phyloP scores from a whole-genome alignment of 2,113 vertebrate genomes.

The Emydura subglobosa region DNA sequence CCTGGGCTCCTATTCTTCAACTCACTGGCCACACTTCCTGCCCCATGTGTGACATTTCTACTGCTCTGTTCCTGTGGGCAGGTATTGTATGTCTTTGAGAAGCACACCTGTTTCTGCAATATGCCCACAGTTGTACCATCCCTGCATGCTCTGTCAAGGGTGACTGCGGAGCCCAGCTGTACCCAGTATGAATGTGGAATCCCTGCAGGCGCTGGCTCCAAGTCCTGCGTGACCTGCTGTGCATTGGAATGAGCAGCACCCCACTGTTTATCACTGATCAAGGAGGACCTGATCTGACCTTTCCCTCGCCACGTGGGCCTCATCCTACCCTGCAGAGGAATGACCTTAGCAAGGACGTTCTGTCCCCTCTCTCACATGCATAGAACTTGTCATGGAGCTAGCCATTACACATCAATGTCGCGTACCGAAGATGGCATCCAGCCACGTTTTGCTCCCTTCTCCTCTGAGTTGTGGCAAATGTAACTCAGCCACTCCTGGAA shows the following conservation, averaged over 20 bases:
- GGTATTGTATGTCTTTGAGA: neutral
- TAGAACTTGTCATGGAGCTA: neutral
- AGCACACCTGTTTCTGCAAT: neutral
- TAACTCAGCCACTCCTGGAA: neutral
- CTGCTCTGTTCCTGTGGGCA: neutral
- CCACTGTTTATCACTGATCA: neutral
- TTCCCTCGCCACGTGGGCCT: neutral
- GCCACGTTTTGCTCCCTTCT: neutral
- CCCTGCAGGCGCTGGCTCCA: neutral
- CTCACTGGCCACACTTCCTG: neutral
- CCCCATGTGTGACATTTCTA: neutral
- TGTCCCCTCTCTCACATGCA: neutral
- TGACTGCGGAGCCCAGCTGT: neutral
- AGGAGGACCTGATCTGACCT: neutral
- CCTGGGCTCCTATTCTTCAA: rapidly evolving
- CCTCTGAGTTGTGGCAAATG: neutral
- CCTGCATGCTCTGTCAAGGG: neutral
- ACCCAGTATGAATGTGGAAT: neutral
- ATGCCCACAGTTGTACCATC: neutral
- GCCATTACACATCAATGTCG: neutral
- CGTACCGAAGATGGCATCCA: neutral
- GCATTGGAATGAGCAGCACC: neutral
- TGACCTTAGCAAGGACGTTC: neutral
- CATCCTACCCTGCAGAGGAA: neutral
- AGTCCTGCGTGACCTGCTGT: neutral